Conservation (phyloP, 2,113 vertebrate species). For the Balaenoptera acutorostrata region DNA sequence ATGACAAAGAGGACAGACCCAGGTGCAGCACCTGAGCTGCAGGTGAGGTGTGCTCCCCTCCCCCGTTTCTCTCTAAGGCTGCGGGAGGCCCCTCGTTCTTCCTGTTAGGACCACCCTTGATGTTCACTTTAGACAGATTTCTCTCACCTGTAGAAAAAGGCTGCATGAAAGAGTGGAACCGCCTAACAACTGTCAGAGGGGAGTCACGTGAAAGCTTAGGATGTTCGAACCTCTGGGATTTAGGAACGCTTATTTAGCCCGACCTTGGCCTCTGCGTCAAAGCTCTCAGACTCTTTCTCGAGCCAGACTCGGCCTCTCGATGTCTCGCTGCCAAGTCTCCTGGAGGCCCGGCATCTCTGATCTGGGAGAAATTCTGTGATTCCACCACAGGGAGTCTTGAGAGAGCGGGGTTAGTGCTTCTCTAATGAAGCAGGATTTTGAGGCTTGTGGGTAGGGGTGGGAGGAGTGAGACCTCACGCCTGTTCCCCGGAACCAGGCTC, state of each 20-base stretch:
- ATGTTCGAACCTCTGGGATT: not conserved
- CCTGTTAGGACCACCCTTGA: not conserved
- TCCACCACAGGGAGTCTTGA: not conserved
- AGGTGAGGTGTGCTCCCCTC: too few species aligned
- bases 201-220: not conserved
- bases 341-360: not conserved
- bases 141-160: not conserved
- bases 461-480: not conserved
- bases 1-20: not conserved
- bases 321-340: not conserved
- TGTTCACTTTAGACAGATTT: not conserved
- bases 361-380: not conserved
- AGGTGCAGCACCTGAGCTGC: not conserved
- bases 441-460: not conserved
- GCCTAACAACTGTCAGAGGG: not conserved
- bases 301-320: not conserved
- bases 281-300: not conserved
- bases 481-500: rapidly evolving
- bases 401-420: not conserved
- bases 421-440: not conserved
- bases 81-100: not conserved
- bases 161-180: not conserved
- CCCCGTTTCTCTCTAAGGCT: not conserved
- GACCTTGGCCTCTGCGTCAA: not conserved
- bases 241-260: not conserved